Conservation (phyloP, 2,888 invertebrate genomes). For the Drosophila koepferae region DNA sequence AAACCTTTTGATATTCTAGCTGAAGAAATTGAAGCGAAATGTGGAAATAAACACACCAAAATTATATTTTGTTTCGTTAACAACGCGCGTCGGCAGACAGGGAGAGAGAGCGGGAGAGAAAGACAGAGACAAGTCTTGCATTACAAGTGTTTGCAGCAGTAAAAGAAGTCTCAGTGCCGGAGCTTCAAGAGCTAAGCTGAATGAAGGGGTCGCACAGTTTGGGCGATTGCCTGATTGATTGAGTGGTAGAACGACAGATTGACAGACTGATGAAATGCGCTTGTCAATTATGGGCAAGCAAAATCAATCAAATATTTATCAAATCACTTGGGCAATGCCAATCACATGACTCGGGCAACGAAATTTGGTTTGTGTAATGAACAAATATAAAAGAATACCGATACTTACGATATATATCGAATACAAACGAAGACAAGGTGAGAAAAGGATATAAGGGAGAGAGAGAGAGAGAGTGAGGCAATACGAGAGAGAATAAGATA, state of each 20-base stretch:
- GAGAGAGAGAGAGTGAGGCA: background rate
- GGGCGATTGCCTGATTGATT: constrained; percentile 14
- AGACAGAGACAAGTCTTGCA: constrained; percentile 31
- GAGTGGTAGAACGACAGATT: constrained; percentile 24
- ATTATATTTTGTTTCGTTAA: constrained; percentile 23
- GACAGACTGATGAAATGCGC: constrained; percentile 16
- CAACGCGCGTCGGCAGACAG: constrained; percentile 33
- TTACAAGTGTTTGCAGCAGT: constrained; percentile 43
- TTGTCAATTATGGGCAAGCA: constrained; percentile 2
- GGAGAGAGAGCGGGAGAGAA: background rate
- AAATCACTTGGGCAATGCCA: constrained; percentile 39
- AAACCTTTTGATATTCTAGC: constrained; percentile 68
- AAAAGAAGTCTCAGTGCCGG: constrained; percentile 36
- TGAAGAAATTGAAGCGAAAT: constrained; percentile 64
- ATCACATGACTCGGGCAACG: constrained; percentile 5
- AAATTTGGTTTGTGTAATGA: background rate
- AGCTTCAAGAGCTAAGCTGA: constrained; percentile 19
- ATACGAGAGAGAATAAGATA: background rate
- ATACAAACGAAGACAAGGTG: no score
- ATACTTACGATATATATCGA: background rate
- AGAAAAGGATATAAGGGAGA: background rate
- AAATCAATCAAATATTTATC: constrained; percentile 6
- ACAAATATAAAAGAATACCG: background rate
- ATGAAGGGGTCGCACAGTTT: background rate
- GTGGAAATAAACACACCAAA: constrained; percentile 58